A percentile compares a stretch with the other conserved stretches of the same genome.
phyloP scores from a whole-genome alignment of 2,113 vertebrate genomes.

The Tupaia tana region DNA sequence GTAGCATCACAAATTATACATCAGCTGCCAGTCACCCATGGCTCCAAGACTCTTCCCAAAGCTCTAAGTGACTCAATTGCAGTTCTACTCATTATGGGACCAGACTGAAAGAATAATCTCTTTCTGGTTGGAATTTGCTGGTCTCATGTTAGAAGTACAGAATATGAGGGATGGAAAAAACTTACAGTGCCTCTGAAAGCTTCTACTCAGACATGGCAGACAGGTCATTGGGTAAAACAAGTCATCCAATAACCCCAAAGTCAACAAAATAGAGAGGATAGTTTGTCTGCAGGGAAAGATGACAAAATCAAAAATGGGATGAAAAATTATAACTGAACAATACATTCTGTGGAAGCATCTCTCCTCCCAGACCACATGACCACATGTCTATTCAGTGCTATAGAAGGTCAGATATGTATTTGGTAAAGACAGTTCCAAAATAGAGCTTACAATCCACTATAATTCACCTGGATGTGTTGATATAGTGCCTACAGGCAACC shows the following conservation, averaged over 20 bases:
- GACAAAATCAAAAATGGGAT: neutral
- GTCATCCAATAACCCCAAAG: neutral
- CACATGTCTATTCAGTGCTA: neutral
- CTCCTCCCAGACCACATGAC: neutral
- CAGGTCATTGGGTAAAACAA: neutral
- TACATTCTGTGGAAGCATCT: neutral
- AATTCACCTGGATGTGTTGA: neutral
- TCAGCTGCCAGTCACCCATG: neutral
- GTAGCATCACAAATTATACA: neutral
- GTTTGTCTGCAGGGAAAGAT: neutral
- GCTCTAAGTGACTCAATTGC: neutral
- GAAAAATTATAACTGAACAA: constrained; percentile 5
- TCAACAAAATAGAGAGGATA: neutral
- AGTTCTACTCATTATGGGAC: neutral
- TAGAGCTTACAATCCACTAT: neutral
- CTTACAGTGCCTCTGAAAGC: neutral
- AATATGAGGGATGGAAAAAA: neutral
- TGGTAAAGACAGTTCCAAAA: constrained; percentile 7
- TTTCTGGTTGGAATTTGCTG: neutral
- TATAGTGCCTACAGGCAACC: rapidly evolving
- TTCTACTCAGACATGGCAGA: neutral
- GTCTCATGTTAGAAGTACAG: neutral
- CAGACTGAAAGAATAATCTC: neutral
- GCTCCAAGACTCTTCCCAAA: neutral
- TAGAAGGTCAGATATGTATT: neutral